These are phyloP conservation scores for Microtus richardsoni DNA, from an alignment of 2,113 vertebrate genomes.

Conservation along the genomic window DNA sequence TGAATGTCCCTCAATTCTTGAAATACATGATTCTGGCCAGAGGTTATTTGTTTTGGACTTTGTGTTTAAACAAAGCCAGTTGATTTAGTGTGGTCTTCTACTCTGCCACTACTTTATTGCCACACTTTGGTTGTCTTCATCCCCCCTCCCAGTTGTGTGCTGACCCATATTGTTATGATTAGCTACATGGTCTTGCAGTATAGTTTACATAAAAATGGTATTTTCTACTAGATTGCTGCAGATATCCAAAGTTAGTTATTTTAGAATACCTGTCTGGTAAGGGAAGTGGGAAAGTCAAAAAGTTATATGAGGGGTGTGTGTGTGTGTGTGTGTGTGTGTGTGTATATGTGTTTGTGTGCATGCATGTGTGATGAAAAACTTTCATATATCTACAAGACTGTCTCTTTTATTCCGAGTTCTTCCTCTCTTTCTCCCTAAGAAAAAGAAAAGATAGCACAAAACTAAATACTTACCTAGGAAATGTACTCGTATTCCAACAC, in stretches of 20 bases:
- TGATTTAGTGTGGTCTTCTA: slow-evolving; percentile 75
- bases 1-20: slow-evolving; percentile 74
- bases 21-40: background rate
- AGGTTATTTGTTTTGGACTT: background rate
- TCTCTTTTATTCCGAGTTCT: slow-evolving; percentile 81
- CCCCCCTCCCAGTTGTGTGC: slow-evolving; percentile 43
- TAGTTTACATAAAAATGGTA: slow-evolving; percentile 78
- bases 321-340: slow-evolving; percentile 74
- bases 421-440: slow-evolving; percentile 76
- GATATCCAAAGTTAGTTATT: slow-evolving; percentile 81
- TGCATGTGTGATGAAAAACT: slow-evolving; percentile 73
- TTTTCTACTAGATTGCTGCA: slow-evolving; percentile 75
- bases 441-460: slow-evolving; percentile 82
- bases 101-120: slow-evolving; percentile 56
- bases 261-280: slow-evolving; percentile 67
- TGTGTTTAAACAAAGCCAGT: slow-evolving; percentile 35
- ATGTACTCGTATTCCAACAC: slow-evolving; percentile 74
- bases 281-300: slow-evolving; percentile 70
- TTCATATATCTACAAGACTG: slow-evolving; percentile 84
- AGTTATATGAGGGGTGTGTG: slow-evolving; percentile 77
- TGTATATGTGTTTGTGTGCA: slow-evolving; percentile 70
- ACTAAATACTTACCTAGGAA: slow-evolving; percentile 71
- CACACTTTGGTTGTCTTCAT: slow-evolving; percentile 61
- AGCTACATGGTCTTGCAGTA: slow-evolving; percentile 73
- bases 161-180: slow-evolving; percentile 76